Base-by-base conservation (phyloP, 2,888 invertebrate species). In the Agrenia bidenticulata region DNA sequence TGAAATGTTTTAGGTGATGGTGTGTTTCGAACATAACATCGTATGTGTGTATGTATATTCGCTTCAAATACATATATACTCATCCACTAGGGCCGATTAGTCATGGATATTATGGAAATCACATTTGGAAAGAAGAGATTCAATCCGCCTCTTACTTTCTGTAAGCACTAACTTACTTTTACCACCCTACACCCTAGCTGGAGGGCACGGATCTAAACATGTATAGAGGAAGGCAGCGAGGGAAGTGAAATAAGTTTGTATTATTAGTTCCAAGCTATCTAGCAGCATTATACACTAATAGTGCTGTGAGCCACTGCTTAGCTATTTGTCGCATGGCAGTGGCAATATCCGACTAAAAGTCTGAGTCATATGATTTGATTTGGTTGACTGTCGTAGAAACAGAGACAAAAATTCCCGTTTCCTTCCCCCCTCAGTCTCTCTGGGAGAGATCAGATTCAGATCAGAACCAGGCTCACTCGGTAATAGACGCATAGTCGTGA, bases 311-410 rank as follows among this genome's bases (percentile, higher is more conserved):
- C 32, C 32, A 32, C 5, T 32, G 32, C 32, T 32, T 32, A 32
- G 32, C 32, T 32, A 32, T 32, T 32, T 32, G 32, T 32, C 32
- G 32, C 32, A 32, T 7, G 32, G 32, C 32, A 32, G 32, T 32
- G 32, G 32, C 32, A 32, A 32, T 32, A 32, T 32, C 32, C 37
- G 32, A 32, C 32, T 32, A 4, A 32, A 32, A 50, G 62, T 64
- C 66, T 71, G 68, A 68, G 71, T 68, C 68, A 71, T 68, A 68
- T 68, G 68, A 68, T 68, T 66, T 71, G 68, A 68, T 68, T 71
- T 70, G 62, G 41, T 51, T 24, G 26, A 37, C 61, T 42, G 17
- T 57, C 13, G 21, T 32, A 32, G 32, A 32, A 32, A 32, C 4
- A 32, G 57, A 41, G 57, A 57, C 61, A 54, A 50, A 41, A 53